Evolutionary conservation across 2,797 vertebrate species (phyloP).

Genomic region (Cryptoprocta ferox): DNA sequence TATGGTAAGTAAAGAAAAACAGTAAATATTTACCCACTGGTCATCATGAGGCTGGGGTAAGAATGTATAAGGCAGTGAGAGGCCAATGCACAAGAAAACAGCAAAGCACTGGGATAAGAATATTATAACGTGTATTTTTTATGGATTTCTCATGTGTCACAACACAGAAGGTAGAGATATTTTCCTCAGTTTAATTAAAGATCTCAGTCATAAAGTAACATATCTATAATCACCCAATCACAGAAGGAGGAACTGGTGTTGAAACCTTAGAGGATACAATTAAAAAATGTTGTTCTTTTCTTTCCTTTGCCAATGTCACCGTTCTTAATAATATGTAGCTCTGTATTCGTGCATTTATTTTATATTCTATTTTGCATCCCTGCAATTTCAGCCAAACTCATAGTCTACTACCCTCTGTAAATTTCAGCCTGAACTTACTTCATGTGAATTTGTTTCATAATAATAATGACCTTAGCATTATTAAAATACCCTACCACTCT

Average conservation of each 20-base stretch:
- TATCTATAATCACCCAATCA: background rate
- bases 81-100: background rate
- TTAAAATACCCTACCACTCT: background rate
- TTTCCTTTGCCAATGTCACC: background rate
- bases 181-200: constrained; percentile 1
- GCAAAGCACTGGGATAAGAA: background rate
- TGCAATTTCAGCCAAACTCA: background rate
- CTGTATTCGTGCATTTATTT: background rate
- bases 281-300: background rate
- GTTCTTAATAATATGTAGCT: background rate
- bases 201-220: background rate
- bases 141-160: background rate
- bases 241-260: background rate
- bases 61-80: background rate
- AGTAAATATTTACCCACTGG: background rate
- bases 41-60: background rate
- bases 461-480: background rate
- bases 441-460: background rate
- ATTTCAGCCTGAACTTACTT: background rate
- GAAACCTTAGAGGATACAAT: background rate
- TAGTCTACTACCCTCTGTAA: background rate
- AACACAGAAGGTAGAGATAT: background rate
- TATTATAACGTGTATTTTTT: background rate
- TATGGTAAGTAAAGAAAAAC: background rate
- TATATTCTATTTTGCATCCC: background rate